phyloP scores from a whole-genome alignment of 2,113 vertebrate genomes.

The Tiliqua scincoides region DNA sequence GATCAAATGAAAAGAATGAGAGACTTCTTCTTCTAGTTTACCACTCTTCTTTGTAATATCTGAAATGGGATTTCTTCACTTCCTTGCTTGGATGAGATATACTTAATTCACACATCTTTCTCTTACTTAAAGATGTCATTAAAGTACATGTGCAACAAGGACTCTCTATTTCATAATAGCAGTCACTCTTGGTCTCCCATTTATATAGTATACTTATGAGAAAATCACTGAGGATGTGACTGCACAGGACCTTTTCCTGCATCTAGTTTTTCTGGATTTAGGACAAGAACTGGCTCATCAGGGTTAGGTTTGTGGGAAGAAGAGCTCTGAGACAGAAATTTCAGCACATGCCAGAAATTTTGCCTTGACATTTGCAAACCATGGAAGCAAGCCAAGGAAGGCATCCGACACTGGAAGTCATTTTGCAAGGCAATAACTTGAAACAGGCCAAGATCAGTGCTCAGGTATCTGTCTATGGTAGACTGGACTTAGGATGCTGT shows the following conservation, averaged over 20 bases:
- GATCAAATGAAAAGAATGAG: background rate
- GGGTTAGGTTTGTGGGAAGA: background rate
- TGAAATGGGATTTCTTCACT: background rate
- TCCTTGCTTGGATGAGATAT: too few relatives aligned
- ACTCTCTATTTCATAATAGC: too few relatives aligned
- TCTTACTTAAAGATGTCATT: too few relatives aligned
- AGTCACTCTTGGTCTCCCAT: too few relatives aligned
- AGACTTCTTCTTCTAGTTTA: background rate
- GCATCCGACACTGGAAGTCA: background rate
- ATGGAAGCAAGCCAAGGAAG: background rate
- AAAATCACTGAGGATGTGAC: background rate
- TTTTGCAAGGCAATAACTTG: background rate
- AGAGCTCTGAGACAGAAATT: background rate
- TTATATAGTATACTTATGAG: too few relatives aligned
- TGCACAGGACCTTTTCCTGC: background rate
- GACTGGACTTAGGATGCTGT: too few relatives aligned
- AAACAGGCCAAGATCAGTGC: background rate
- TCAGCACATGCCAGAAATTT: background rate
- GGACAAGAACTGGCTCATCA: background rate
- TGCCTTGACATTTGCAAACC: background rate
- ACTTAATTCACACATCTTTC: too few relatives aligned
- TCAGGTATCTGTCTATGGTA: background rate
- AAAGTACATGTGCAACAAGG: too few relatives aligned
- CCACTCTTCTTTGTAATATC: background rate
- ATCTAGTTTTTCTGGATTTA: background rate